Evolutionary conservation across 2,113 vertebrate genomes (phyloP).

Genomic region (Dasypus novemcinctus): DNA sequence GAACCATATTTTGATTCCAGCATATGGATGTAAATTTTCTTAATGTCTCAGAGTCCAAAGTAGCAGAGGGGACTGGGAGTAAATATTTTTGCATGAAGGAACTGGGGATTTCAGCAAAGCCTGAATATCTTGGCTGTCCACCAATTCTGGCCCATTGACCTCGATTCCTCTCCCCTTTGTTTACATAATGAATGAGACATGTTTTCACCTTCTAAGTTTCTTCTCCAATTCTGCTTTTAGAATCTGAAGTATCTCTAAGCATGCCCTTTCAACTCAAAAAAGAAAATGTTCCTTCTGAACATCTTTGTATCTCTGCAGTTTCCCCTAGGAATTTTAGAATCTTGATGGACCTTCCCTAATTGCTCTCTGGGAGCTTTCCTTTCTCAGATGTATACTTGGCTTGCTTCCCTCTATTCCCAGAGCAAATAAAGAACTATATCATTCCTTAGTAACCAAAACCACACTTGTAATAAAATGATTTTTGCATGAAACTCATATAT

Average conservation of each 20-base stretch:
- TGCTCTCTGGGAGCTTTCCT: neutral
- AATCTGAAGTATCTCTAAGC: neutral
- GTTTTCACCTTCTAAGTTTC: conserved; percentile 26
- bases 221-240: neutral
- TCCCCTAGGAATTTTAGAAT: neutral
- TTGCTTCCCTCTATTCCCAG: neutral
- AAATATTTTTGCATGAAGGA: neutral
- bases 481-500: neutral
- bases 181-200: conserved; percentile 46
- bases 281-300: neutral
- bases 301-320: neutral
- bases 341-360: neutral
- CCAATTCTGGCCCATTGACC: neutral
- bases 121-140: neutral
- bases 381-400: neutral
- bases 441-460: neutral
- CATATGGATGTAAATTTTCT: conserved; percentile 2
- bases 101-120: neutral
- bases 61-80: neutral
- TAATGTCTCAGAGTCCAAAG: conserved; percentile 9
- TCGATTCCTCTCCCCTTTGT: neutral
- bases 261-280: neutral
- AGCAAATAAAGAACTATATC: neutral
- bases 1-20: conserved; percentile 48
- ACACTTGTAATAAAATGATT: neutral